Conservation (phyloP, 2,113 vertebrate genomes). For the Pygoscelis adeliae region DNA sequence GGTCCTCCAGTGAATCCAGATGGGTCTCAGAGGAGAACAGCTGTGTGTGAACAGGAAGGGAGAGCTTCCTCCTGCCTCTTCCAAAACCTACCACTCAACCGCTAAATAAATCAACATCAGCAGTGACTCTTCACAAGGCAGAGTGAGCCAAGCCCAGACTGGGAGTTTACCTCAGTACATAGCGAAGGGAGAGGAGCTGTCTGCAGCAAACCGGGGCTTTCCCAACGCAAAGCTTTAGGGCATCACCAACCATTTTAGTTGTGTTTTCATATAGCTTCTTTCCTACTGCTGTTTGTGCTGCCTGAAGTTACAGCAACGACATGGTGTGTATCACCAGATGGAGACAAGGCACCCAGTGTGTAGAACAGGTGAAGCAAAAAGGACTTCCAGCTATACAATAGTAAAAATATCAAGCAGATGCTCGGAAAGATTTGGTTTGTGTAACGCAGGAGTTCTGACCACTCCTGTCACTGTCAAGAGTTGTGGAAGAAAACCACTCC, state of each 20-base stretch:
- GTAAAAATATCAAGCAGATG: background rate
- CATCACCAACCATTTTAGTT: background rate
- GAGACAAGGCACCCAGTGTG: background rate
- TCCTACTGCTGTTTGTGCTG: background rate
- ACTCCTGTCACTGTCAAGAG: background rate
- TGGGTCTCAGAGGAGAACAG: slow-evolving; percentile 65
- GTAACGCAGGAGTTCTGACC: background rate
- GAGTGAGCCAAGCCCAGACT: slow-evolving; percentile 35
- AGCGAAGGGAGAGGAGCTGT: background rate
- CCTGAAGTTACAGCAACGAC: background rate
- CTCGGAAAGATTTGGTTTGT: background rate
- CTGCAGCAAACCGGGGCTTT: background rate
- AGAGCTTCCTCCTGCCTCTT: slow-evolving; percentile 53
- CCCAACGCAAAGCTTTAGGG: background rate
- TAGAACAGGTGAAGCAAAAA: background rate
- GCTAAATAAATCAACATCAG: slow-evolving; percentile 63
- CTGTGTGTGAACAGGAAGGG: slow-evolving; percentile 69
- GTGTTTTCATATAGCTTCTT: background rate
- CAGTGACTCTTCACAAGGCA: slow-evolving; percentile 38
- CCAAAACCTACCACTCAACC: slow-evolving; percentile 60
- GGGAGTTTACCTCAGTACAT: slow-evolving; percentile 33
- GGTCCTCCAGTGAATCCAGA: slow-evolving; percentile 61
- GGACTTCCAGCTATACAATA: background rate
- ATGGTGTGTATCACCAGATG: fast-evolving
- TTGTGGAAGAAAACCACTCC: background rate